Evolutionary conservation across 1,140 invertebrate species (phyloP).

Genomic region (Dryas iulia): DNA sequence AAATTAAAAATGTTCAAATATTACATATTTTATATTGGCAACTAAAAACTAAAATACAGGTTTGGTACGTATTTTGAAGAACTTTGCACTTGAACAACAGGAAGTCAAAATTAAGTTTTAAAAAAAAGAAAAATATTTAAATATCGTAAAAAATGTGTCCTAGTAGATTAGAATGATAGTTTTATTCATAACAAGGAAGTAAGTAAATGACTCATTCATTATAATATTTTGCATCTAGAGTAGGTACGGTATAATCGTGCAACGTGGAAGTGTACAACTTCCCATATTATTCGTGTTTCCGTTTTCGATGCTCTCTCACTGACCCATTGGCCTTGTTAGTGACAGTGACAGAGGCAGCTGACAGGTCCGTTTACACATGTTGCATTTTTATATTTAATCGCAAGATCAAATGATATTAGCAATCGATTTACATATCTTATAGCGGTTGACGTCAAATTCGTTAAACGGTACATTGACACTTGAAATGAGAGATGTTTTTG

Average conservation of each 20-base stretch:
- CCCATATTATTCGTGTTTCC: constrained; percentile 32
- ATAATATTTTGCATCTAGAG: constrained; percentile 9
- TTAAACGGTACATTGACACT: not conserved
- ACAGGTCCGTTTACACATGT: constrained; percentile 18
- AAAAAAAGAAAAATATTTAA: not conserved
- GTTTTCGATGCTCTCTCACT: constrained; percentile 30
- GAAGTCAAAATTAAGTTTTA: not conserved
- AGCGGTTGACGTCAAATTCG: not conserved
- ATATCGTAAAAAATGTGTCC: not conserved
- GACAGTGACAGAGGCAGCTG: constrained; percentile 28
- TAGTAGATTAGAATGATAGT: not conserved
- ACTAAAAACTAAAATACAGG: no score
- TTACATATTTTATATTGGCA: no score
- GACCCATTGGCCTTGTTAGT: constrained; percentile 39
- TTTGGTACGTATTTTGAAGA: no score
- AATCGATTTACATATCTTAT: not conserved
- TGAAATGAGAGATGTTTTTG: not conserved
- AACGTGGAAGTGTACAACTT: constrained; percentile 26
- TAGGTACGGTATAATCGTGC: constrained; percentile 1
- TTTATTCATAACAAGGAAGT: not conserved
- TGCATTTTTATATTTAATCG: constrained; percentile 12
- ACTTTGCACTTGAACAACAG: no score
- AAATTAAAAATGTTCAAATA: no score
- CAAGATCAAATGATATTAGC: not conserved
- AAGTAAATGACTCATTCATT: not conserved